Evolutionary conservation across 2,797 vertebrate genomes (phyloP).

Genomic region (Melanotaenia pygmaea): DNA sequence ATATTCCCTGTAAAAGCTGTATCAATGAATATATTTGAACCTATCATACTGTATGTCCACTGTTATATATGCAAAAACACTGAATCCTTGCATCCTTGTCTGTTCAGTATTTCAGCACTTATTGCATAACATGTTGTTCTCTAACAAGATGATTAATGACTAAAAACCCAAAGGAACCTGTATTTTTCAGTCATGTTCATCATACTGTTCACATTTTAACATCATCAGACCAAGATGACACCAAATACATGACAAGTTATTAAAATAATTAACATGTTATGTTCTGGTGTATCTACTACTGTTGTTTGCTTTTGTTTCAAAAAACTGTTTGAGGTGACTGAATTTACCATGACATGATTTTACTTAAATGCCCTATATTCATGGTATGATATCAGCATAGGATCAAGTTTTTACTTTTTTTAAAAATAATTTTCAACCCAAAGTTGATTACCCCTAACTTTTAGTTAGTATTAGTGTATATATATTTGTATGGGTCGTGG

Average conservation of each 20-base stretch:
- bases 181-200: background rate
- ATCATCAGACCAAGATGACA: background rate
- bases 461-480: too few relatives aligned
- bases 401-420: too few relatives aligned
- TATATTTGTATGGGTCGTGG: too few relatives aligned
- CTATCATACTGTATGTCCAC: background rate
- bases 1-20: background rate
- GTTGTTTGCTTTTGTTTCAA: too few relatives aligned
- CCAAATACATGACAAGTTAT: background rate
- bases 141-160: background rate
- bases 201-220: background rate
- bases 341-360: too few relatives aligned
- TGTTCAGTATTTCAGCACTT: background rate
- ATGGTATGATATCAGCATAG: too few relatives aligned
- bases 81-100: too few relatives aligned
- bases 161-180: background rate
- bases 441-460: too few relatives aligned
- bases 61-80: background rate
- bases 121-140: background rate
- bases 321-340: too few relatives aligned
- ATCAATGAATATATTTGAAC: background rate
- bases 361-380: too few relatives aligned
- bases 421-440: too few relatives aligned
- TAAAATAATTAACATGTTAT: background rate
- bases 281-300: background rate